Conservation (phyloP, 1,140 invertebrate species). For the Latrodectus geometricus region DNA sequence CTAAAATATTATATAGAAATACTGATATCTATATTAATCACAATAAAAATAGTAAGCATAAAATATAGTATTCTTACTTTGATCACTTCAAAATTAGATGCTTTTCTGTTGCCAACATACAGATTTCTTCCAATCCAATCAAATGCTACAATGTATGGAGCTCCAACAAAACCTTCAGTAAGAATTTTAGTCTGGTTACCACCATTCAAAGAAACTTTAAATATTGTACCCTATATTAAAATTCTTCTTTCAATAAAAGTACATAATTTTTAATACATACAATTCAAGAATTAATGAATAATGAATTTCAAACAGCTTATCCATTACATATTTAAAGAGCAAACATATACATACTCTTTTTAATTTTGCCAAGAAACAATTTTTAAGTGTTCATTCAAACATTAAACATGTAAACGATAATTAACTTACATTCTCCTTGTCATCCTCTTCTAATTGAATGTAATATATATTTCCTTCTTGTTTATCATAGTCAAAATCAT, state of each 20-base stretch:
- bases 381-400: no score
- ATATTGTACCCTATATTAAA: slow-evolving; percentile 82
- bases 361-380: no score
- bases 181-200: slow-evolving; percentile 90
- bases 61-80: slow-evolving; percentile 69
- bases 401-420: neutral
- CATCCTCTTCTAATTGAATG: slow-evolving; percentile 78
- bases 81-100: slow-evolving; percentile 93
- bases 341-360: no score
- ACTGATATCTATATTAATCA: neutral
- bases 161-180: slow-evolving; percentile 83
- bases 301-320: no score
- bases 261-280: no score
- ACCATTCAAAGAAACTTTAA: slow-evolving; percentile 84
- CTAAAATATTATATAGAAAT: neutral
- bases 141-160: slow-evolving; percentile 90
- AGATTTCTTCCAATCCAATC: slow-evolving; percentile 97
- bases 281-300: no score
- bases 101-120: slow-evolving; percentile 90
- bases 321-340: no score
- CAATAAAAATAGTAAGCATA: neutral
- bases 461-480: slow-evolving; percentile 85
- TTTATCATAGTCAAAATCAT: slow-evolving; percentile 91
- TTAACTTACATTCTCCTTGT: slow-evolving; percentile 70
- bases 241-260: slow-evolving; percentile 11